Evolutionary conservation across 1,140 invertebrate species (phyloP).

Genomic region (Drosophila truncata): DNA sequence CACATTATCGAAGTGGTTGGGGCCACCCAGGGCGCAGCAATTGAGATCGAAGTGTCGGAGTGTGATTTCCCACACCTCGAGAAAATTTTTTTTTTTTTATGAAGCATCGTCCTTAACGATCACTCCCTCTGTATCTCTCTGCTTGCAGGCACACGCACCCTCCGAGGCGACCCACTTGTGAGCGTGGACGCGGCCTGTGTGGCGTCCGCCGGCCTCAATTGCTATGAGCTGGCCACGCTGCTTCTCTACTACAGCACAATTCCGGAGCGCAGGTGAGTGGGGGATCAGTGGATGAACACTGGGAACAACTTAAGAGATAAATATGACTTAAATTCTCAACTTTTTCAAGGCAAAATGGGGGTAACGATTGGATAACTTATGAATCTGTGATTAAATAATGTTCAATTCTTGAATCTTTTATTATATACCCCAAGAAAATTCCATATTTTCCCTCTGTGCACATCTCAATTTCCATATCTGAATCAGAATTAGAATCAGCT

Average conservation of each 20-base stretch:
- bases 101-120: conserved; percentile 9
- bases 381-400: background rate
- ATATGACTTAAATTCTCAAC: no score
- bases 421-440: background rate
- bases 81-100: conserved; percentile 21
- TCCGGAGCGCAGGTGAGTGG: conserved; percentile 86
- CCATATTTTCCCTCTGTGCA: conserved; percentile 9
- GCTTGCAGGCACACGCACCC: conserved; percentile 80
- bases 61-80: conserved; percentile 37
- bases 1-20: conserved; percentile 67
- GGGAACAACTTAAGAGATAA: no score
- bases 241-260: conserved; percentile 87
- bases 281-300: conserved; percentile 9
- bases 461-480: conserved; percentile 48
- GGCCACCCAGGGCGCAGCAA: conserved; percentile 74
- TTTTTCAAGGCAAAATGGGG: no score
- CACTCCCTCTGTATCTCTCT: background rate
- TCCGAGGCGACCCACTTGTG: conserved; percentile 86
- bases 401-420: no score
- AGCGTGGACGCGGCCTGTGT: conserved; percentile 86
- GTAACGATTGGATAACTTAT: background rate
- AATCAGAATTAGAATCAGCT: conserved; percentile 72
- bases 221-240: conserved; percentile 87
- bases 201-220: conserved; percentile 86
- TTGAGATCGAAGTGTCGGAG: conserved; percentile 46